These are phyloP conservation scores for Acanthurus tractus DNA, from an alignment of 2,797 vertebrate genomes.

Conservation along the genomic window DNA sequence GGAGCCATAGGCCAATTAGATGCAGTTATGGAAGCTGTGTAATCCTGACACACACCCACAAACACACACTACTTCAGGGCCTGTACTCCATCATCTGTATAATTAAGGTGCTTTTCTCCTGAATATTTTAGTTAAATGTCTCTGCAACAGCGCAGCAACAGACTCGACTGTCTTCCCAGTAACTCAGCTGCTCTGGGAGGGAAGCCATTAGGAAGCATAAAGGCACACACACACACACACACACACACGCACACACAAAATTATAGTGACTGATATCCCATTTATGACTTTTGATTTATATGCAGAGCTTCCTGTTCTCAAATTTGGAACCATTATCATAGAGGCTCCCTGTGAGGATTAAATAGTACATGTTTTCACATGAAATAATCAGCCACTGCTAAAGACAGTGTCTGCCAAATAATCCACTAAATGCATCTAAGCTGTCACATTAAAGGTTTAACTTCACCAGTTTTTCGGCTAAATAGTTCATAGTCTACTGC, in stretches of 20 bases:
- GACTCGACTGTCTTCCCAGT: slow-evolving; percentile 45
- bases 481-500: not conserved
- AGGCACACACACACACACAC: not conserved
- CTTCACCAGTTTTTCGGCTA: not conserved
- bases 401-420: not conserved
- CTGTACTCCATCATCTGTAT: slow-evolving; percentile 76
- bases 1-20: slow-evolving; percentile 67
- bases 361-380: not conserved
- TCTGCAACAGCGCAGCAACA: slow-evolving; percentile 62
- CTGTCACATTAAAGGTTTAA: not conserved
- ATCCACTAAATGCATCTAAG: not conserved
- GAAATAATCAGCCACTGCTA: not conserved
- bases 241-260: not conserved
- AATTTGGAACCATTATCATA: not conserved
- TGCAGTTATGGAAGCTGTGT: slow-evolving; percentile 64
- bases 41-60: slow-evolving; percentile 32
- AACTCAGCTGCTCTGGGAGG: slow-evolving; percentile 9
- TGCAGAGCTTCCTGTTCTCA: slow-evolving; percentile 5
- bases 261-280: slow-evolving; percentile 1
- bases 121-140: slow-evolving; percentile 77
- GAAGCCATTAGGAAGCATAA: slow-evolving; percentile 24
- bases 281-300: slow-evolving; percentile 2
- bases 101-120: slow-evolving; percentile 79
- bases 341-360: not conserved
- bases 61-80: slow-evolving; percentile 53